Base-by-base conservation (phyloP, 2,888 invertebrate species). In the Dysmachus trigonus region DNA sequence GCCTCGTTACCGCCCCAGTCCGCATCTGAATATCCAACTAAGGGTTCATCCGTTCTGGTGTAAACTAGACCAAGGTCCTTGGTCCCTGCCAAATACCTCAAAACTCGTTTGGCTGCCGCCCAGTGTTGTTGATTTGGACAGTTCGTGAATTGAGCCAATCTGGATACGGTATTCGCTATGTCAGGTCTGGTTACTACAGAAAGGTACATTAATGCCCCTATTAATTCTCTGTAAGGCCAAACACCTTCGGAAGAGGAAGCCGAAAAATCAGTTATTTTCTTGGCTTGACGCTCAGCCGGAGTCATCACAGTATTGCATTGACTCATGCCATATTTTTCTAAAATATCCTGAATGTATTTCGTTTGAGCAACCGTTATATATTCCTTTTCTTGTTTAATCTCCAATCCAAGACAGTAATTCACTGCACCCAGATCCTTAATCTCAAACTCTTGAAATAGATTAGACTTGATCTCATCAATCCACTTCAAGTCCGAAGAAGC, bases 391-490 rank as follows among this genome's bases (percentile, higher is more conserved):
- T 31, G 31, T 2, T 30, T 13, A 10, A 81, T 31, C n/a, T 51
- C 51, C 15, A 81, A 10, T 1, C 81, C 81, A 4, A 85, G 51
- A 31, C 74, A 74, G 38, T 15, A 51, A 3, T 30, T 31, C 2
- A 33, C 41, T 7, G 27, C 7, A 30, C 85, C 85, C 31, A 85
- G 13, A 33, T 85, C 76, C 31, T 53, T 85, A 13, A 85, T 13
- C n/a, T 76, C 35, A 33, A 85, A 76, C 2, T 51, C 18, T 6
- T 13, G 15, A 3, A 4, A 15, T 10, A 85, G 8, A 1, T 76
- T 13, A 2, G 10, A 13, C 27, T 30, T 33, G 22, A 85, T 47
- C 1, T 33, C 31, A 8, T 27, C 13, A 8, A 85, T 31, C 38
- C 30, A 18, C 1, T 30, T 31, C 10, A 22, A 51, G 7, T 85